phyloP scores from a whole-genome alignment of 2,797 vertebrate species.

The Tinamus major region DNA sequence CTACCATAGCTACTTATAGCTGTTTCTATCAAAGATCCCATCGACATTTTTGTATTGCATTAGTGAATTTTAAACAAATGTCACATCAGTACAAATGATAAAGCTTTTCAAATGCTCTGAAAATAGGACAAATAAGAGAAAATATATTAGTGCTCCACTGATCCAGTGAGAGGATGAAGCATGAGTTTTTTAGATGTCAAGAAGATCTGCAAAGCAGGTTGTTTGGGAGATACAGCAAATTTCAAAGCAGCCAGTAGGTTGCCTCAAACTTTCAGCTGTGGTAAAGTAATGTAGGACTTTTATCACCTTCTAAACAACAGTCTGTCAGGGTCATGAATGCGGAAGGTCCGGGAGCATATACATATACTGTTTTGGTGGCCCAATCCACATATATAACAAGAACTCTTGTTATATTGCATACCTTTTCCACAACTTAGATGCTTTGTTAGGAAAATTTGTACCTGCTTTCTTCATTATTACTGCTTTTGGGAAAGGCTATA shows the following conservation, averaged over 20 bases:
- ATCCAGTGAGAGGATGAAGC: background rate
- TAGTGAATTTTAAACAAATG: background rate
- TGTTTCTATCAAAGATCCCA: background rate
- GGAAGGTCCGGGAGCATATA: background rate
- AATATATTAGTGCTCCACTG: accelerated
- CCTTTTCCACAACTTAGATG: background rate
- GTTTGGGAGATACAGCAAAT: background rate
- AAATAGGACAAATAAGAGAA: background rate
- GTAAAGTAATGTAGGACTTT: background rate
- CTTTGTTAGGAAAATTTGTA: background rate
- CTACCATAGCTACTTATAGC: background rate
- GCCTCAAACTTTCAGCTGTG: background rate
- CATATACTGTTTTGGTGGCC: background rate
- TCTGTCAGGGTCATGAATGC: background rate
- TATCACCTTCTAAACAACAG: background rate
- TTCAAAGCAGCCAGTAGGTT: background rate
- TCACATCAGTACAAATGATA: background rate
- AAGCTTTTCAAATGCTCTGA: background rate
- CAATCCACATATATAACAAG: background rate
- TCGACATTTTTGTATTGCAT: background rate
- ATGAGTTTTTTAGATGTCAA: background rate
- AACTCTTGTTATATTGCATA: accelerated
- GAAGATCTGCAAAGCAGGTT: background rate
- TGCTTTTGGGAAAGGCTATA: background rate
- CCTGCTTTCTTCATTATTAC: background rate